Evolutionary conservation across 2,888 invertebrate genomes (phyloP), one percentile per base, ranked within the genome.

Genomic region (Mesodorylaimus sp.): DNA sequence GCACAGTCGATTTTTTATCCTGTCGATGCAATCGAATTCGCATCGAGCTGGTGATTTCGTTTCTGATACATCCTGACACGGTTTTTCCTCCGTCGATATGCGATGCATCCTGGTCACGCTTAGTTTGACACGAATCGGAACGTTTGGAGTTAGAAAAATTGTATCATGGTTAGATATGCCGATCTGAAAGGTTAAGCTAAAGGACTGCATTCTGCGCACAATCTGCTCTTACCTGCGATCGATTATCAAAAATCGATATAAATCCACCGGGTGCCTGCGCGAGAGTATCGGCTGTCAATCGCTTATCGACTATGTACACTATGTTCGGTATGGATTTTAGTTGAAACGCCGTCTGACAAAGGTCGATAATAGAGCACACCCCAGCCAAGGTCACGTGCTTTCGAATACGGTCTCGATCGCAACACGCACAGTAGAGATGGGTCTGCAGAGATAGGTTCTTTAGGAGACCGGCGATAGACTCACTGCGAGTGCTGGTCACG

Each of bases 1-100:
- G 16, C 29, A 27, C 5, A 21, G n/a, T 16, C 16, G 13, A 24
- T 43, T 39, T 26, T 48, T n/a, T 5, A 23, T 27, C 26, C n/a
- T 2, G 24, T 48, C 42, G 24, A 48, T 28, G 24, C 48, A 48
- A 10, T 27, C 19, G 24, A 48, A 43, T 29, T 48, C 48, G 48
- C 48, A 48, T 19, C 26, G 21, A 3, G 48, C 25, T 3, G 28
- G 21, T 2, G 48, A 21, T 13, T 24, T 25, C n/a, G 25, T 21
- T n/a, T 7, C 10, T 7, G 7, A 25, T 7, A 26, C 7, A 26
- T 24, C 44, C 10, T n/a, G 13, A 21, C 44, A 43, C 3, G 44
- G 44, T 13, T 13, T 43, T 26, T 43, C 27, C 5, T 10, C 44
- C 44, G 44, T 26, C 5, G 7, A 26, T 3, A 43, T 26, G 26